Percentiles rank a stretch among this genome's conserved stretches.
Evolutionary conservation across 1,140 invertebrate genomes (phyloP).

Genomic region (Pygmarrhopalites habei): DNA sequence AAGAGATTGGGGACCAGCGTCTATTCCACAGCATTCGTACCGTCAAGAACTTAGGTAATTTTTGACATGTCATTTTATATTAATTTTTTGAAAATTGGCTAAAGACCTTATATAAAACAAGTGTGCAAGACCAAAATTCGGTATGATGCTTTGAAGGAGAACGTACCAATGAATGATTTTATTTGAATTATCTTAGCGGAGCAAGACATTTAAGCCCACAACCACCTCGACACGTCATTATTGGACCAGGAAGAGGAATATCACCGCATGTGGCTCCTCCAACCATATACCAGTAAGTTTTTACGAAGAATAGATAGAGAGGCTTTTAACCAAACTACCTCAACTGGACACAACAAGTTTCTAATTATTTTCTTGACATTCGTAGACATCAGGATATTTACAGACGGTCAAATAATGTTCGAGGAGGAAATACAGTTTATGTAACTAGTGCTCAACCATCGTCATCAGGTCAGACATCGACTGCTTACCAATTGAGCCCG

Average conservation of each 20-base stretch:
- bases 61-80: too few species aligned
- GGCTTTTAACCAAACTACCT: too few species aligned
- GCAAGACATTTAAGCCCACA: conserved; percentile 48
- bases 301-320: too few species aligned
- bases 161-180: too few species aligned
- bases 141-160: too few species aligned
- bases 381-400: conserved; percentile 52
- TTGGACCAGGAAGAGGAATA: conserved; percentile 40
- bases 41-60: conserved; percentile 26
- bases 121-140: too few species aligned
- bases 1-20: conserved; percentile 21
- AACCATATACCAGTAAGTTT: too few species aligned
- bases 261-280: conserved; percentile 48
- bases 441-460: conserved; percentile 33
- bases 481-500: conserved; percentile 40
- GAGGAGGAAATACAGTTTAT: conserved; percentile 34
- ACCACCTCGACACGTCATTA: conserved; percentile 42
- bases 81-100: too few species aligned
- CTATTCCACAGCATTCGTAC: conserved; percentile 37
- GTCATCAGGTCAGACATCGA: conserved; percentile 24
- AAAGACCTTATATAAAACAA: too few species aligned
- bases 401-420: conserved; percentile 48
- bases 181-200: too few species aligned
- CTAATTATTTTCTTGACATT: too few species aligned
- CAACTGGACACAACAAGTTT: too few species aligned